Evolutionary conservation across 2,113 vertebrate genomes (phyloP).

Genomic region (Hyperoodon ampullatus): DNA sequence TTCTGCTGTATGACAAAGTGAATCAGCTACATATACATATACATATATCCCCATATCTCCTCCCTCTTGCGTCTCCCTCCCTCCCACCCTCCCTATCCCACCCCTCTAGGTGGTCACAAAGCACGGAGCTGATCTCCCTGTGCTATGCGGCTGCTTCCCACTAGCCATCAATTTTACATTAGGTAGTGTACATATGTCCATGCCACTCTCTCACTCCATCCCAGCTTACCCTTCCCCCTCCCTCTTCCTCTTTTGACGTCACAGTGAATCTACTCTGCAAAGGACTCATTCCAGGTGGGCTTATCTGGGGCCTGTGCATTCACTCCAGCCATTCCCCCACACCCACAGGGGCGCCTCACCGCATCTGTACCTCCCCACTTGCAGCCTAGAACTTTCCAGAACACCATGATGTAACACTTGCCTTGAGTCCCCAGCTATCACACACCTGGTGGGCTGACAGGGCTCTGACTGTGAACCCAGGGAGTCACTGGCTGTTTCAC

Average conservation of each 20-base stretch:
- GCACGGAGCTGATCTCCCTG: no score
- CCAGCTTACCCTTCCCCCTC: no score
- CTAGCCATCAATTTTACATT: no score
- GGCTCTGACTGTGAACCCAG: not conserved
- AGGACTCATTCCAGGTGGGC: not conserved
- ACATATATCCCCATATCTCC: no score
- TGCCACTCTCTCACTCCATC: no score
- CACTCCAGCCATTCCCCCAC: not conserved
- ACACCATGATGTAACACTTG: not conserved
- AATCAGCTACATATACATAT: no score
- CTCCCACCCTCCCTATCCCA: no score
- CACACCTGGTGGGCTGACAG: not conserved
- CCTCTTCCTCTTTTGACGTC: not conserved
- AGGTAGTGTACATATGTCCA: no score
- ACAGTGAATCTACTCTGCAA: not conserved
- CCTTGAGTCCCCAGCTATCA: not conserved
- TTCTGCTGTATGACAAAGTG: no score
- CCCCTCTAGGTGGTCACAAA: no score
- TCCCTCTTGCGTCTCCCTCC: no score
- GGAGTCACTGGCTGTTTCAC: not conserved
- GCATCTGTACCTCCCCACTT: not conserved
- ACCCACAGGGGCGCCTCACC: not conserved
- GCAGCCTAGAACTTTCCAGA: slow-evolving; percentile 33
- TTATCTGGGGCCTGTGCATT: not conserved
- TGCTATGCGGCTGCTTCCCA: no score